These are phyloP conservation scores for Onychomys leucogaster DNA, from an alignment of 2,797 vertebrate genomes.

Conservation along the genomic window DNA sequence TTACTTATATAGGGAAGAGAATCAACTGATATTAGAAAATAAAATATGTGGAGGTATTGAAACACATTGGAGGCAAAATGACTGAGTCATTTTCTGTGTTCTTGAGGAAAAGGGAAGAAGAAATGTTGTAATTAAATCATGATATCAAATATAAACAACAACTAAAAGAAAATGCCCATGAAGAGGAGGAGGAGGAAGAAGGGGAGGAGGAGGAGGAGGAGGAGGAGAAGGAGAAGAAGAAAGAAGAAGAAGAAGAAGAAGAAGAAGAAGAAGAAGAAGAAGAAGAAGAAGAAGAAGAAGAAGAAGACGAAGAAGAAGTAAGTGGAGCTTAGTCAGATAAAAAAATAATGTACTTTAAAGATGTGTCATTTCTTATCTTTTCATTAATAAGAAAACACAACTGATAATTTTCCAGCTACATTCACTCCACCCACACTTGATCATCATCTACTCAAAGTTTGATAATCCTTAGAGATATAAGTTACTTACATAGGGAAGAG, in stretches of 20 bases:
- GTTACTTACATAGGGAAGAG: background rate
- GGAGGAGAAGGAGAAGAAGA: background rate
- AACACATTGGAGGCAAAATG: no score
- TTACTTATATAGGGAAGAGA: no score
- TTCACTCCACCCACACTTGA: slow-evolving; percentile 19
- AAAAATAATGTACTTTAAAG: slow-evolving; percentile 12
- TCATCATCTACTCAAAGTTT: slow-evolving; percentile 15
- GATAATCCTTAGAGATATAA: background rate
- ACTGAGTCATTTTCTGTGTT: background rate
- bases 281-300: no score
- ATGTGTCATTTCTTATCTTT: background rate
- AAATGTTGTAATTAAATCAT: background rate
- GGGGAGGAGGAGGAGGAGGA: no score
- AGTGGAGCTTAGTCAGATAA: background rate
- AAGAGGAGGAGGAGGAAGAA: no score
- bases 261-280: background rate
- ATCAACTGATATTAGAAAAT: no score
- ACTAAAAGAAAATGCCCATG: background rate
- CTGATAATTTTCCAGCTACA: background rate
- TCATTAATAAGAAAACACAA: slow-evolving; percentile 38
- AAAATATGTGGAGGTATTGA: no score
- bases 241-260: background rate
- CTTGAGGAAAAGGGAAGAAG: no score
- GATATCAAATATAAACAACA: background rate
- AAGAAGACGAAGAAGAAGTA: background rate